phyloP scores from a whole-genome alignment of 2,888 invertebrate genomes.

The Biston stratarius region DNA sequence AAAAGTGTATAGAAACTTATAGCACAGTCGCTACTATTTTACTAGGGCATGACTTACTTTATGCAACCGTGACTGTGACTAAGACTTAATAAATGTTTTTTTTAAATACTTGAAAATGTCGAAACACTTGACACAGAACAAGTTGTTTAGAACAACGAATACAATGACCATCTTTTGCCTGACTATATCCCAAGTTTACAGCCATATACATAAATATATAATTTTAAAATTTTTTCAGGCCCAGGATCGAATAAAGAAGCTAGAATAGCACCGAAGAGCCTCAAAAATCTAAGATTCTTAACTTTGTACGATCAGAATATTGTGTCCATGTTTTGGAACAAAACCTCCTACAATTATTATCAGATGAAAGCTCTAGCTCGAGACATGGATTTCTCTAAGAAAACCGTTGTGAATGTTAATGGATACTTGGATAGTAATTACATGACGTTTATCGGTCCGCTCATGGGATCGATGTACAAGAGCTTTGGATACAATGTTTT shows the following conservation, averaged over 20 bases:
- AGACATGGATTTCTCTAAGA: conserved; percentile 1
- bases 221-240: background rate
- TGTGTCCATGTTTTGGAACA: background rate
- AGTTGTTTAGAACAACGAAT: no score
- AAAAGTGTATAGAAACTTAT: no score
- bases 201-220: no score
- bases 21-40: no score
- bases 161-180: no score
- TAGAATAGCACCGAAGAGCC: background rate
- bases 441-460: background rate
- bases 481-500: conserved; percentile 1
- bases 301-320: background rate
- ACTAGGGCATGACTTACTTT: no score
- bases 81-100: no score
- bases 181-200: no score
- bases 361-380: conserved; percentile 3
- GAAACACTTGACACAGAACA: no score
- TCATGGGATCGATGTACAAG: background rate
- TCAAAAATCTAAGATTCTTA: background rate
- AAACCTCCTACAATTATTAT: conserved; percentile 2
- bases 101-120: no score
- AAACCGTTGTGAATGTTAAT: background rate
- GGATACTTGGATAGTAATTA: conserved; percentile 11
- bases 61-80: no score
- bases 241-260: conserved; percentile 7